Evolutionary conservation across 2,888 invertebrate species (phyloP).

Genomic region (Ornithoptera priamus): DNA sequence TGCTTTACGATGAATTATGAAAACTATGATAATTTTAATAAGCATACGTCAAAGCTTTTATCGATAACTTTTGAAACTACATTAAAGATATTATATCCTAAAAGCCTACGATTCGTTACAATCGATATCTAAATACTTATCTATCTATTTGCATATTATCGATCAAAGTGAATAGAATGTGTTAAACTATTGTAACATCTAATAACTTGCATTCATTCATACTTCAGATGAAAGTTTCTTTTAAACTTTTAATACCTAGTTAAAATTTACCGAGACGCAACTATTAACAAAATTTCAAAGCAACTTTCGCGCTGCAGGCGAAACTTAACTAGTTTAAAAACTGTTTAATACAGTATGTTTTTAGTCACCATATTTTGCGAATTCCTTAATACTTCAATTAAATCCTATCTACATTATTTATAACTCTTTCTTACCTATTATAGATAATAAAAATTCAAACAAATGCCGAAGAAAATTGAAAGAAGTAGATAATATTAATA

Average conservation of each 20-base stretch:
- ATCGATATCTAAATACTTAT: neutral
- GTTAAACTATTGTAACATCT: neutral
- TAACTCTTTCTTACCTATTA: neutral
- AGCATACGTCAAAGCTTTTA: too few species aligned
- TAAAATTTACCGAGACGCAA: conserved; percentile 42
- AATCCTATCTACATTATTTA: neutral
- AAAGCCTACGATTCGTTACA: too few species aligned
- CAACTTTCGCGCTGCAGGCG: conserved; percentile 20
- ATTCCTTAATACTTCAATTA: neutral
- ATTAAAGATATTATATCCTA: too few species aligned
- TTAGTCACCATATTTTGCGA: conserved; percentile 6
- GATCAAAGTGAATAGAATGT: neutral
- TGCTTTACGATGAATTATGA: too few species aligned
- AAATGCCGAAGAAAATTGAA: too few species aligned
- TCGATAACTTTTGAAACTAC: too few species aligned
- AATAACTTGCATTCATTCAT: conserved; percentile 15
- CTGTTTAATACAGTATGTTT: conserved; percentile 25
- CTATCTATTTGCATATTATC: neutral
- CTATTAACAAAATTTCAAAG: conserved; percentile 25
- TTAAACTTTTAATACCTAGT: conserved; percentile 37
- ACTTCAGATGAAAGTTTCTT: conserved; percentile 4
- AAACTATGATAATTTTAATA: too few species aligned
- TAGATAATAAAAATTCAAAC: neutral
- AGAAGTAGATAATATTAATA: too few species aligned
- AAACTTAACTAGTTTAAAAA: conserved; percentile 24